Evolutionary conservation across 2,113 vertebrate genomes (phyloP).

Genomic region (Chlorodrepanis virens): DNA sequence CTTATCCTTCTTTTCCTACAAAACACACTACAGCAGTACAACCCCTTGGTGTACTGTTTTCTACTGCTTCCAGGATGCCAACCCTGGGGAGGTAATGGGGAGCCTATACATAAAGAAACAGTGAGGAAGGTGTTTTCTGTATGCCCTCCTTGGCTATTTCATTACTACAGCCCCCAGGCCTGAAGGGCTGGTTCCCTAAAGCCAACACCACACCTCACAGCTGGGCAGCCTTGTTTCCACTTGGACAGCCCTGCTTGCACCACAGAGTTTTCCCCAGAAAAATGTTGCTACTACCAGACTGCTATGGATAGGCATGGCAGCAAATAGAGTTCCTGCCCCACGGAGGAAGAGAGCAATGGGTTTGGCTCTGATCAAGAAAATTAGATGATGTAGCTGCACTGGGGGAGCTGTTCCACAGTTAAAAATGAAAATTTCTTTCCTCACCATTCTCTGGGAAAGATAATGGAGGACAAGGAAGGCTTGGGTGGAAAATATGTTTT

Average conservation of each 20-base stretch:
- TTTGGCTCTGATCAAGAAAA: neutral
- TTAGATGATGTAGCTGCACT: neutral
- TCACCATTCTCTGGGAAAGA: neutral
- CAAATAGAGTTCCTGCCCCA: neutral
- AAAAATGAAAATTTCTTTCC: neutral
- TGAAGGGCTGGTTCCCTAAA: neutral
- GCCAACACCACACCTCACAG: neutral
- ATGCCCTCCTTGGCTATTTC: neutral
- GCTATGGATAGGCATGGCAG: neutral
- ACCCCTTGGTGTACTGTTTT: neutral
- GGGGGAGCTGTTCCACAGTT: neutral
- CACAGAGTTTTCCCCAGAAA: neutral
- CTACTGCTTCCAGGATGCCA: neutral
- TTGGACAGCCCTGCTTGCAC: neutral
- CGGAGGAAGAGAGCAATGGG: neutral
- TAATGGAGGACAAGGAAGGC: neutral
- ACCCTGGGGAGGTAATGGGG: accelerated
- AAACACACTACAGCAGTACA: neutral
- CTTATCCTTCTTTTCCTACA: neutral
- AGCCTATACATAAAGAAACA: neutral
- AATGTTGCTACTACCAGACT: neutral
- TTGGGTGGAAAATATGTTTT: neutral
- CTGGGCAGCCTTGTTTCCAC: neutral
- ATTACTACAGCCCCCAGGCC: neutral
- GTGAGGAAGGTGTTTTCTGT: neutral